These are phyloP conservation scores for Pteronura brasiliensis DNA, from an alignment of 2,113 vertebrate species.

Conservation along the genomic window DNA sequence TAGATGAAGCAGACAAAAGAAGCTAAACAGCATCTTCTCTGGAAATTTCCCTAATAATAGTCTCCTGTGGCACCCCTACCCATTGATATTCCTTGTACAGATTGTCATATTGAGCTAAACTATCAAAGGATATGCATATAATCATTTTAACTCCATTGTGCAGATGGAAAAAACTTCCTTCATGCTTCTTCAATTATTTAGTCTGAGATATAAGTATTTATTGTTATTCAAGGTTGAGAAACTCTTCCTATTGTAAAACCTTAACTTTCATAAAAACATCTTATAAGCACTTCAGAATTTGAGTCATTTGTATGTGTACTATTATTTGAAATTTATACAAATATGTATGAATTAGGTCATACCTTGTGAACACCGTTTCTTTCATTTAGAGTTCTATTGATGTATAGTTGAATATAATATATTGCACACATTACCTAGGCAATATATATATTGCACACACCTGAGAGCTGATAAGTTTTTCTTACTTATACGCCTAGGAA, in stretches of 20 bases:
- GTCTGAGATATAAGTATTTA: background rate
- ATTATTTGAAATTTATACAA: background rate
- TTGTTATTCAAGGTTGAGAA: background rate
- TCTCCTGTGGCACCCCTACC: accelerated
- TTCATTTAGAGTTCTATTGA: background rate
- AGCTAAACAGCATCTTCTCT: background rate
- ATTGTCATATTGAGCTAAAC: background rate
- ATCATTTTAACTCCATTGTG: background rate
- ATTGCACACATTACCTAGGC: background rate
- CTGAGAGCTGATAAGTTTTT: background rate
- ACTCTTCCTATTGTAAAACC: background rate
- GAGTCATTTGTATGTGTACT: background rate
- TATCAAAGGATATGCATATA: background rate
- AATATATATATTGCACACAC: background rate
- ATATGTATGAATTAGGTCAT: background rate
- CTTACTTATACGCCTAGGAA: background rate
- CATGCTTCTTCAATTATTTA: background rate
- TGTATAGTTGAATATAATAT: background rate
- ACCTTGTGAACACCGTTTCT: background rate
- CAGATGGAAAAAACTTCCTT: background rate
- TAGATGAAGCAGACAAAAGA: background rate
- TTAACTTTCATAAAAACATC: background rate
- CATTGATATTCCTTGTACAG: background rate
- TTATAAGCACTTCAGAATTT: background rate
- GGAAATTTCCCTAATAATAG: background rate